Evolutionary conservation across 2,113 vertebrate species (phyloP).

Genomic region (Chascanopsetta lugubris): DNA sequence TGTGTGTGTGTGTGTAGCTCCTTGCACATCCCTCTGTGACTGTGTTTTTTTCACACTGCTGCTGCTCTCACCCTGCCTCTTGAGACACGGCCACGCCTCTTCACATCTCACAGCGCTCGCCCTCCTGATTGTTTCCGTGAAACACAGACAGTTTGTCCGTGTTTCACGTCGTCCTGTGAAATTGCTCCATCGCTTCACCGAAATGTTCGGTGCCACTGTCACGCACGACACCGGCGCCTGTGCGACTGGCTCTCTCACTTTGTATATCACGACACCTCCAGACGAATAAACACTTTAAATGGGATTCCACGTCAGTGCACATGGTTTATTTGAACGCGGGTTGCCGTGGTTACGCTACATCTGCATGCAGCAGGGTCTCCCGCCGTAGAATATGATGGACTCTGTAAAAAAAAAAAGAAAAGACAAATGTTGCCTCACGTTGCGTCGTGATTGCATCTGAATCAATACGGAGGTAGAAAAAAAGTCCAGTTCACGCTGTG

Average conservation of each 20-base stretch:
- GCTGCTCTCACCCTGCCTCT: slow-evolving; percentile 3
- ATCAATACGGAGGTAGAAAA: too few species aligned
- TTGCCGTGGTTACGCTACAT: slow-evolving; percentile 22
- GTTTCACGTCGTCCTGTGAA: not conserved
- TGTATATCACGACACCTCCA: slow-evolving; percentile 2
- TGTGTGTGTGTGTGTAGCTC: slow-evolving; percentile 10
- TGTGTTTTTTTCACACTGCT: slow-evolving; percentile 16
- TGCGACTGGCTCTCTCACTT: slow-evolving; percentile 8
- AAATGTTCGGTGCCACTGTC: not conserved
- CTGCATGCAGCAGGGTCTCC: slow-evolving; percentile 1
- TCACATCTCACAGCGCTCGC: not conserved
- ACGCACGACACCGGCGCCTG: not conserved
- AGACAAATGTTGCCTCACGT: not conserved
- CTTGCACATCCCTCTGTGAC: not conserved
- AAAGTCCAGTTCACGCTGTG: too few species aligned
- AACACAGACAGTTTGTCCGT: not conserved
- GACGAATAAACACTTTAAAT: slow-evolving; percentile 6
- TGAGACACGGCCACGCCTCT: slow-evolving; percentile 12
- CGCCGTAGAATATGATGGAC: slow-evolving; percentile 1
- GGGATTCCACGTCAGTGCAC: slow-evolving; percentile 3
- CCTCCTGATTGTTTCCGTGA: not conserved
- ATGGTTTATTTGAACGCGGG: slow-evolving; percentile 22
- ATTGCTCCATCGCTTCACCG: not conserved
- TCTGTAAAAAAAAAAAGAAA: too few species aligned
- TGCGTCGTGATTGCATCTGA: not conserved